These are phyloP conservation scores for Mormyrus iriodes DNA, from an alignment of 2,113 vertebrate species.

Conservation along the genomic window DNA sequence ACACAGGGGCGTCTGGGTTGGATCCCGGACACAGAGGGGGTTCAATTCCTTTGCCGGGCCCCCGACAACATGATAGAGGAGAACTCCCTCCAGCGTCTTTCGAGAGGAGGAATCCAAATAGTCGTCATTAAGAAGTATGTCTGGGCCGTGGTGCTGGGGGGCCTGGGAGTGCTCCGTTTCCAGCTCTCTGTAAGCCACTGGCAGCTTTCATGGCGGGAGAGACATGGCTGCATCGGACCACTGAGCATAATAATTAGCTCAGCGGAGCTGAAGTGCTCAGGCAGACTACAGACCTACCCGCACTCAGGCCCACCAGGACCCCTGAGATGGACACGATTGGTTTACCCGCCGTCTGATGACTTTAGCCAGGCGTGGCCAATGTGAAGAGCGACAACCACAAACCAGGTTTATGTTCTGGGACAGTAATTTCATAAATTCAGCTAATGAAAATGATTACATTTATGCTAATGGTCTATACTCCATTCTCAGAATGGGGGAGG, in stretches of 20 bases:
- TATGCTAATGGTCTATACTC: not conserved
- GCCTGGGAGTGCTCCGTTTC: not conserved
- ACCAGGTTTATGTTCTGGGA: not conserved
- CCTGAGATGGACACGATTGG: not conserved
- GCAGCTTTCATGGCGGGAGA: not conserved
- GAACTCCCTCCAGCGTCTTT: not conserved
- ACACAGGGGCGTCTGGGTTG: not conserved
- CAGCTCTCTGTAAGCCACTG: not conserved
- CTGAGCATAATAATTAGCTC: not conserved
- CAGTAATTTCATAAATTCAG: not conserved
- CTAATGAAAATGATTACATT: constrained; percentile 1
- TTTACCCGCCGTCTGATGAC: not conserved
- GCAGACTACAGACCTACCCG: not conserved
- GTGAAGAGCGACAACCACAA: not conserved
- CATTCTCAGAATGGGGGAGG: not conserved
- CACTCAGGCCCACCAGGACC: not conserved
- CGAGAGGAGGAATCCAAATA: not conserved
- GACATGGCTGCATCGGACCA: not conserved
- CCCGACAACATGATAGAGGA: not conserved
- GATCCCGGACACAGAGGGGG: not conserved
- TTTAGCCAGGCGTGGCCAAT: not conserved
- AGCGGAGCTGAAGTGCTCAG: not conserved
- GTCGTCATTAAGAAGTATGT: not conserved
- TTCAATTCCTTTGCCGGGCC: not conserved
- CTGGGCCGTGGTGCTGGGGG: not conserved